Percentiles rank a stretch among this genome's conserved stretches.
Conservation (phyloP, 2,888 invertebrate species). For the Eupithecia exiguata region DNA sequence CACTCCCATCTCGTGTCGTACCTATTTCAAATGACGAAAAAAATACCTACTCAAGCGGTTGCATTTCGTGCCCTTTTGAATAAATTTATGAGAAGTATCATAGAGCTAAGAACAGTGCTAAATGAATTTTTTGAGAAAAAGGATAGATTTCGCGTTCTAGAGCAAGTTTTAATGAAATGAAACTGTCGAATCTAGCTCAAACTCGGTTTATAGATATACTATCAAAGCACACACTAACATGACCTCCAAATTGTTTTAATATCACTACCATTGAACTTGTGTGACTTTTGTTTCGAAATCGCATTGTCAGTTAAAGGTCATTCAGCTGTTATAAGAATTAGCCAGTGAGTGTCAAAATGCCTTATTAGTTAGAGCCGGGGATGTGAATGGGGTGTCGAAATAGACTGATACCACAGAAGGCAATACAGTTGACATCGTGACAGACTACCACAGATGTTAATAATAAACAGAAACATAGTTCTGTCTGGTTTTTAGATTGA, state of each 20-base stretch:
- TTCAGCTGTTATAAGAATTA: conserved; percentile 64
- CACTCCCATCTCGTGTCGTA: too few relatives aligned
- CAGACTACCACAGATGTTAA: not conserved
- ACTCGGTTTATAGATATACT: not conserved
- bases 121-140: too few relatives aligned
- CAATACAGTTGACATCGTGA: not conserved
- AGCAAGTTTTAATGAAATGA: not conserved
- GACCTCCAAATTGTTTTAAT: conserved; percentile 39
- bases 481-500: too few relatives aligned
- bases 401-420: conserved; percentile 56
- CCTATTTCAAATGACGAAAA: too few relatives aligned
- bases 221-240: conserved; percentile 2
- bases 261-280: conserved; percentile 71
- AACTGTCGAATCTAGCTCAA: not conserved
- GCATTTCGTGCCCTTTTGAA: too few relatives aligned
- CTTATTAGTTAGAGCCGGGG: conserved; percentile 55
- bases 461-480: too few relatives aligned
- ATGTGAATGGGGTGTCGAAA: conserved; percentile 74
- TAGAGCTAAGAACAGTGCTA: too few relatives aligned
- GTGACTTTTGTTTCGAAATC: conserved; percentile 54
- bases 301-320: conserved; percentile 61
- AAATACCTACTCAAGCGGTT: too few relatives aligned
- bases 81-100: too few relatives aligned
- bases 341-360: conserved; percentile 62
- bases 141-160: too few relatives aligned